Percentiles rank a stretch among this genome's conserved stretches.
These are phyloP conservation scores for Eupithecia insigniata DNA, from an alignment of 2,888 invertebrate species.

Conservation along the genomic window DNA sequence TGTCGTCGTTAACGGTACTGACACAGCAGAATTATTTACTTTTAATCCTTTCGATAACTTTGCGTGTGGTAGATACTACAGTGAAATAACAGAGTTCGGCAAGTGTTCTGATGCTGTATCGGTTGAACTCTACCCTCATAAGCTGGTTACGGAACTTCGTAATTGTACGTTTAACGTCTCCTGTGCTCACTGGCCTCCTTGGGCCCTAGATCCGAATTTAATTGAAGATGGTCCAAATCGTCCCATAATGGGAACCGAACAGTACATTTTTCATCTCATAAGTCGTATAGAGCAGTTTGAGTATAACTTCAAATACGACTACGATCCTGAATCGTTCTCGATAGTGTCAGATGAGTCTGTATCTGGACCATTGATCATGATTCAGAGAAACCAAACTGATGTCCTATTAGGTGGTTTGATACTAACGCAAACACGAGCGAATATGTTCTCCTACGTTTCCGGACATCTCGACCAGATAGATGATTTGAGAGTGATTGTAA, in stretches of 20 bases:
- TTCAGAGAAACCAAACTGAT: conserved; percentile 48
- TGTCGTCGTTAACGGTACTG: conserved; percentile 53
- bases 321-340: conserved; percentile 49
- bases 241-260: conserved; percentile 49
- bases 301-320: conserved; percentile 51
- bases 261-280: conserved; percentile 54
- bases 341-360: conserved; percentile 50
- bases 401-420: conserved; percentile 51
- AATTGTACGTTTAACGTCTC: conserved; percentile 60
- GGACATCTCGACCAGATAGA: conserved; percentile 56
- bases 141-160: conserved; percentile 53
- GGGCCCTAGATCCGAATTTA: conserved; percentile 47
- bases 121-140: conserved; percentile 52
- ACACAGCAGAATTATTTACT: conserved; percentile 54
- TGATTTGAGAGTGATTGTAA: conserved; percentile 56
- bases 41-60: conserved; percentile 67
- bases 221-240: conserved; percentile 18
- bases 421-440: conserved; percentile 46
- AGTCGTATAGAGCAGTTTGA: conserved; percentile 56
- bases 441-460: conserved; percentile 52
- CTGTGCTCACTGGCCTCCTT: conserved; percentile 62
- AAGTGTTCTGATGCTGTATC: conserved; percentile 48
- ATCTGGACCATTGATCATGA: conserved; percentile 47
- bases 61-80: conserved; percentile 64
- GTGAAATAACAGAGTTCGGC: conserved; percentile 55